These are phyloP conservation scores for Latrodectus geometricus DNA, from an alignment of 1,140 invertebrate genomes.

Conservation along the genomic window DNA sequence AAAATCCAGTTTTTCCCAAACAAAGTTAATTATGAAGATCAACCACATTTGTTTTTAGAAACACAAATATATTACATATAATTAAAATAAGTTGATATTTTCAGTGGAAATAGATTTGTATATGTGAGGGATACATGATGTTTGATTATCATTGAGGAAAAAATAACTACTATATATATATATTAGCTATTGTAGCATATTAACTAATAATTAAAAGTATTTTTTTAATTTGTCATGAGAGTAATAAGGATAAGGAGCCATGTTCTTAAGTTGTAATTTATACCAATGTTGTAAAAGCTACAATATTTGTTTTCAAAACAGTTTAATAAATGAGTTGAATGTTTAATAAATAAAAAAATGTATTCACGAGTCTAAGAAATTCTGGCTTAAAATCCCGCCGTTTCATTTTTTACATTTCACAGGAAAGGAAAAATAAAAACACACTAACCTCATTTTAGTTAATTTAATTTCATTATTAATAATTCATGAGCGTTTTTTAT, in stretches of 20 bases:
- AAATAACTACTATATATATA: too few relatives aligned
- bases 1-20: background rate
- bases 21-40: background rate
- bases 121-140: too few relatives aligned
- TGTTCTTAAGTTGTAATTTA: background rate
- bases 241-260: background rate
- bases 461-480: background rate
- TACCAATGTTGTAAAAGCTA: background rate
- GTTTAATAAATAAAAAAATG: background rate
- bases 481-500: too few relatives aligned
- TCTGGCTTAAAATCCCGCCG: constrained; percentile 42
- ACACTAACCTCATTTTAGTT: background rate
- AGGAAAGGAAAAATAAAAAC: background rate
- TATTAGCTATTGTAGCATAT: background rate
- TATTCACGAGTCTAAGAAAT: constrained; percentile 20
- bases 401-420: constrained; percentile 3
- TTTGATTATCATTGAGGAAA: background rate
- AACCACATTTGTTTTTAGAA: background rate
- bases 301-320: background rate
- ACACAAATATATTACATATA: background rate
- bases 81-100: background rate
- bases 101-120: too few relatives aligned
- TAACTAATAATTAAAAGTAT: background rate
- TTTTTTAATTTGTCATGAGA: background rate
- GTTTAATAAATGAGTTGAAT: too few relatives aligned